phyloP scores from a whole-genome alignment of 2,113 vertebrate genomes.

The Phalacrocorax aristotelis region DNA sequence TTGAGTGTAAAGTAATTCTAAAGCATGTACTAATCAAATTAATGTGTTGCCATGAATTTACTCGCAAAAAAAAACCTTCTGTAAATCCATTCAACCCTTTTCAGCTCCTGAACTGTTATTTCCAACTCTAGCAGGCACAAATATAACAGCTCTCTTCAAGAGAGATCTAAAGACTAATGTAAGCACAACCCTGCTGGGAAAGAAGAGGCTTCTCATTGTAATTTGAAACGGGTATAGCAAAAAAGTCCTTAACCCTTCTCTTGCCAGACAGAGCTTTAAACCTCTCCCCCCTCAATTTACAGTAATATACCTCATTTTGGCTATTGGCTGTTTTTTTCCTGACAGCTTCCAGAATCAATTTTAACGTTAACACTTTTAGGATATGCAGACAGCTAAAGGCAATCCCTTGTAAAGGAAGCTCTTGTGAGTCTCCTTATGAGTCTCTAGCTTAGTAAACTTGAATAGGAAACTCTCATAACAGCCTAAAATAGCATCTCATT shows the following conservation, averaged over 20 bases:
- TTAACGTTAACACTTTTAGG: not conserved
- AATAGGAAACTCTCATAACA: slow-evolving; percentile 12
- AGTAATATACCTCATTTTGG: slow-evolving; percentile 10
- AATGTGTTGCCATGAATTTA: slow-evolving; percentile 77
- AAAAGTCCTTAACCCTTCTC: slow-evolving; percentile 81
- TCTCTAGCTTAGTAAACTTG: not conserved
- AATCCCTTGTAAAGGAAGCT: not conserved
- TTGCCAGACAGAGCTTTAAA: slow-evolving; percentile 70
- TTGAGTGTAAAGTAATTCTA: slow-evolving; percentile 76
- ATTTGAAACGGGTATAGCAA: slow-evolving; percentile 90
- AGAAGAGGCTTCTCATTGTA: slow-evolving; percentile 99
- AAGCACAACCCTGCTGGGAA: slow-evolving; percentile 90
- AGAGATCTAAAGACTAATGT: slow-evolving; percentile 92
- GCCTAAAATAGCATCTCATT: not conserved
- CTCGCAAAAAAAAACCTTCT: slow-evolving; percentile 70
- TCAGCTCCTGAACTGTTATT: slow-evolving; percentile 81
- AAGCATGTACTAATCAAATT: slow-evolving; percentile 74
- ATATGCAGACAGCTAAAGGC: not conserved
- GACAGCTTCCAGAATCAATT: not conserved
- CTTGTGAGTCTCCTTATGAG: not conserved
- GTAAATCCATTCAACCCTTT: slow-evolving; percentile 77
- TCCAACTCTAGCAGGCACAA: slow-evolving; percentile 90
- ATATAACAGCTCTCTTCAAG: slow-evolving; percentile 85
- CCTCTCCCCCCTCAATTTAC: not conserved
- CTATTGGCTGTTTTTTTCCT: not conserved